Conservation (phyloP, 2,888 invertebrate species). For the Uloborus plumipes region DNA sequence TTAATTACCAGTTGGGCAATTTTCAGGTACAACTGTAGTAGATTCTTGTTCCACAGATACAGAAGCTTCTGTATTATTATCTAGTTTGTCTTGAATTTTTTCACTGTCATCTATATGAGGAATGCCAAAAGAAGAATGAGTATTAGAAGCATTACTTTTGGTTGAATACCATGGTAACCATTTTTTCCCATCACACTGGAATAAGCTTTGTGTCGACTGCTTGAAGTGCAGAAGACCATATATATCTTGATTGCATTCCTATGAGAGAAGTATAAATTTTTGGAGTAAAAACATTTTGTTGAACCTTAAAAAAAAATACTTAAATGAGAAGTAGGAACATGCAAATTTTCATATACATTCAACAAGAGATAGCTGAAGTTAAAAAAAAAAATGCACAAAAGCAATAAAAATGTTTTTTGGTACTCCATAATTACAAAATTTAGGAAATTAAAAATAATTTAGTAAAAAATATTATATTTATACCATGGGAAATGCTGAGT, state of each 20-base stretch:
- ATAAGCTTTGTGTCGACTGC: conserved; percentile 24
- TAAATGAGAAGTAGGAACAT: no score
- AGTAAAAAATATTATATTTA: no score
- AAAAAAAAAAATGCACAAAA: no score
- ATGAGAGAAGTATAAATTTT: neutral
- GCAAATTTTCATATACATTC: no score
- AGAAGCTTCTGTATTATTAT: neutral
- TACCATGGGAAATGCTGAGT: no score
- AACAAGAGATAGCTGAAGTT: no score
- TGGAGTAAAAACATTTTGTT: neutral
- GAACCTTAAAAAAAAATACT: no score
- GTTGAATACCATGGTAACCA: conserved; percentile 52
- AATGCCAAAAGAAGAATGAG: conserved; percentile 1
- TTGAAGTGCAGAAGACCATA: conserved; percentile 53
- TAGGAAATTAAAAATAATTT: no score
- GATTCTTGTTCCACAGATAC: conserved; percentile 12
- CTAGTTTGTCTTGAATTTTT: neutral
- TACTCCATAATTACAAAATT: no score
- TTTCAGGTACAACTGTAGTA: neutral
- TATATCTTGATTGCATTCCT: conserved; percentile 41
- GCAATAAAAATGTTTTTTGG: no score
- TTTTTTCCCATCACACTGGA: conserved; percentile 55
- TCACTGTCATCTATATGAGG: neutral
- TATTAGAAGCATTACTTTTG: neutral
- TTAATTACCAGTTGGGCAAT: conserved; percentile 31